phyloP scores from a whole-genome alignment of 2,888 invertebrate genomes.

The Ashinkailepas kermadecensis region DNA sequence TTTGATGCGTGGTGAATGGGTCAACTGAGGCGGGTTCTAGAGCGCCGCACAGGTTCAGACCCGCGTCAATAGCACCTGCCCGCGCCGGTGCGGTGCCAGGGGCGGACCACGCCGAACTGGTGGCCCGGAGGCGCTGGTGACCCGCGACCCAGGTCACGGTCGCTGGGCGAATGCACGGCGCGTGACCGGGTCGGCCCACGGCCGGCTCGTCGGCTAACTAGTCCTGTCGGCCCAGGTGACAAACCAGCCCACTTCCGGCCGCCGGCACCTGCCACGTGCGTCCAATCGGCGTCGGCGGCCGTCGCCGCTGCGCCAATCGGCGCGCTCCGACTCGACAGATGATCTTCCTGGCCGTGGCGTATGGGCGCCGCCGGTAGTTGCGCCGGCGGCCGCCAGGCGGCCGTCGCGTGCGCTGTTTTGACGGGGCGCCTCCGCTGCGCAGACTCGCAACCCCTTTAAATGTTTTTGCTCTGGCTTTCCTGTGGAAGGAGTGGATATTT shows the following conservation, averaged over 20 bases:
- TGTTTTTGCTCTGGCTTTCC: slow-evolving; percentile 4
- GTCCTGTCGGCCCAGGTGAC: neutral
- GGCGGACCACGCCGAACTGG: neutral
- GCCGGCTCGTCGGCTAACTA: too few relatives aligned
- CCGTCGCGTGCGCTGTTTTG: slow-evolving; percentile 7
- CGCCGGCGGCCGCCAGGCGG: neutral
- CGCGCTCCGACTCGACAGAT: neutral
- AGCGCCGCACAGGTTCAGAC: too few relatives aligned
- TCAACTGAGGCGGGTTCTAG: too few relatives aligned
- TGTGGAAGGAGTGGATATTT: slow-evolving; percentile 3
- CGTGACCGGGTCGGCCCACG: too few relatives aligned
- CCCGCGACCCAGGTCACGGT: too few relatives aligned
- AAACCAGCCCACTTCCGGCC: neutral
- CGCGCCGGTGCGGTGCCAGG: too few relatives aligned
- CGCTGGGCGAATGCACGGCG: neutral
- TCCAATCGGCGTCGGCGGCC: neutral
- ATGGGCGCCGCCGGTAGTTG: neutral
- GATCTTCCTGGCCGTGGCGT: neutral
- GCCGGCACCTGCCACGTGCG: slow-evolving; percentile 8
- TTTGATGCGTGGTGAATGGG: too few relatives aligned
- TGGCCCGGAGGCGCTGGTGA: neutral
- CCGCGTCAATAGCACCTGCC: too few relatives aligned
- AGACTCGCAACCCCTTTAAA: slow-evolving; percentile 1
- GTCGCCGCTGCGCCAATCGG: neutral
- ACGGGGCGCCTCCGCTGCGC: neutral